phyloP scores from a whole-genome alignment of 2,113 vertebrate genomes.

The Brienomyrus longianalis region DNA sequence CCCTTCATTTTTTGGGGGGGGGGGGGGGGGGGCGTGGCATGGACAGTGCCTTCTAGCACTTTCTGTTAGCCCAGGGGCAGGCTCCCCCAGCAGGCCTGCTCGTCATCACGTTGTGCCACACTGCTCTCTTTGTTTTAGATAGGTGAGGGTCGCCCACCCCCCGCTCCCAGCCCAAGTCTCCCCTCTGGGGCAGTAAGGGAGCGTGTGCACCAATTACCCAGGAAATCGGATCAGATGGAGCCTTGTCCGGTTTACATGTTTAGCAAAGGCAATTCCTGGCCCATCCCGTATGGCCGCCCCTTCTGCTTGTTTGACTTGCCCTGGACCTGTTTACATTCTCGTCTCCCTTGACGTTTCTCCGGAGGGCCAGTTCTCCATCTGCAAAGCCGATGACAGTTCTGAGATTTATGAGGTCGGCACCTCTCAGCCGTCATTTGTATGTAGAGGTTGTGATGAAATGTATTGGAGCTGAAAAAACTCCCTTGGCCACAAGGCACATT shows the following conservation, averaged over 20 bases:
- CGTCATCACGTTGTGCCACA: neutral
- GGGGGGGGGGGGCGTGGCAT: neutral
- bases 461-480: constrained; percentile 1
- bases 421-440: constrained; percentile 3
- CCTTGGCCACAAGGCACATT: neutral
- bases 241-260: constrained; percentile 6
- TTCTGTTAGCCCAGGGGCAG: neutral
- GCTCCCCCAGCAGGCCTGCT: neutral
- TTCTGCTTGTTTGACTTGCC: constrained; percentile 30
- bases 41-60: neutral
- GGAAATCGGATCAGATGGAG: constrained; percentile 11
- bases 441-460: constrained; percentile 15
- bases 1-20: too few relatives aligned
- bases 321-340: constrained; percentile 22
- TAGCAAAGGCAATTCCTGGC: neutral
- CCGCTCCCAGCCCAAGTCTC: too few relatives aligned
- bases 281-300: neutral
- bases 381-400: neutral
- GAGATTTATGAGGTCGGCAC: constrained; percentile 16
- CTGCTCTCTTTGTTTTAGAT: neutral
- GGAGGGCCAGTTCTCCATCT: neutral
- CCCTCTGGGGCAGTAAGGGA: neutral
- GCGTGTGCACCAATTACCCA: neutral
- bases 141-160: neutral
- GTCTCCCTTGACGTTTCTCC: neutral